Evolutionary conservation across 2,888 invertebrate genomes (phyloP).

Genomic region (Diachrysia chrysitis): DNA sequence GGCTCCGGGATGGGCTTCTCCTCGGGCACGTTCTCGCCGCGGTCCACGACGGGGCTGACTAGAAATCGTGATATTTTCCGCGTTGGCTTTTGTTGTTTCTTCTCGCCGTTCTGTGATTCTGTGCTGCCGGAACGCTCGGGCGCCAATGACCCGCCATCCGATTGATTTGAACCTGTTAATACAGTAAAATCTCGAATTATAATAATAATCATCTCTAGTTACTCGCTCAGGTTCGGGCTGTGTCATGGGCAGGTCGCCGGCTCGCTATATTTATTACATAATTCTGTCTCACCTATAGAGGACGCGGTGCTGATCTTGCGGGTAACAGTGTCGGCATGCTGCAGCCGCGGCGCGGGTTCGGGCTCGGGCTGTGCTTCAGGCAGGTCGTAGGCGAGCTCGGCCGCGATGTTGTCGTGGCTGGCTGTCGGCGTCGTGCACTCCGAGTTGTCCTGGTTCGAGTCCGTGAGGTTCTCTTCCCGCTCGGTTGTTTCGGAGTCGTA

Average conservation of each 20-base stretch:
- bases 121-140: conserved; percentile 80
- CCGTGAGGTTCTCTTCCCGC: conserved; percentile 86
- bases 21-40: conserved; percentile 77
- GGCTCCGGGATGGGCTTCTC: conserved; percentile 58
- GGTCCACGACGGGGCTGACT: conserved; percentile 93
- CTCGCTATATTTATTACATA: too few species aligned
- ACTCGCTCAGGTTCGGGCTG: too few species aligned
- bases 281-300: conserved; percentile 74
- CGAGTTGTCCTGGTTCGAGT: conserved; percentile 88
- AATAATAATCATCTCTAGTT: too few species aligned
- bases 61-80: conserved; percentile 94
- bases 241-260: too few species aligned
- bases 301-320: conserved; percentile 85
- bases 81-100: conserved; percentile 87
- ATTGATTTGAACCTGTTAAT: conserved; percentile 82
- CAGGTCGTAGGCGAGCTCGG: conserved; percentile 78
- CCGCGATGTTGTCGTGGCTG: conserved; percentile 84
- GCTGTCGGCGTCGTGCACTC: conserved; percentile 88
- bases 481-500: conserved; percentile 87
- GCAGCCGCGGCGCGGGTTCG: conserved; percentile 40
- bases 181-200: background rate
- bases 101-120: conserved; percentile 79
- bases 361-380: conserved; percentile 55
- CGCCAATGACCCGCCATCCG: conserved; percentile 80
- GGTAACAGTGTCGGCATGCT: conserved; percentile 64